Conservation (phyloP, 2,797 vertebrate species). For the Muscicapa comitata region DNA sequence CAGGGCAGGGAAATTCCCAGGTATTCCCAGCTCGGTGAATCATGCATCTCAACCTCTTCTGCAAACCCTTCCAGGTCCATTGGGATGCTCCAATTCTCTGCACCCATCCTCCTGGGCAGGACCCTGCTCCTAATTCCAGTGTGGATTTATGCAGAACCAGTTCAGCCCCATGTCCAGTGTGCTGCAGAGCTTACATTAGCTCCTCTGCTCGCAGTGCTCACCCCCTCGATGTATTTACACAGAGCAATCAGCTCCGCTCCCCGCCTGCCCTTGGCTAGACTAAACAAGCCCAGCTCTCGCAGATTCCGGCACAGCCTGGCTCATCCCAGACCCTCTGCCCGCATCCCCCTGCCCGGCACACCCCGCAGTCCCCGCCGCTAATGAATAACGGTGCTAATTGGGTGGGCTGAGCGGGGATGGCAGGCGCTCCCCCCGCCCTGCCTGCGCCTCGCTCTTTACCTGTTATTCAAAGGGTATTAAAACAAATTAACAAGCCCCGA, state of each 20-base stretch:
- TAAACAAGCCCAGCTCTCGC: conserved; percentile 41
- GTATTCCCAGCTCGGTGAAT: background rate
- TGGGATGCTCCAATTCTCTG: background rate
- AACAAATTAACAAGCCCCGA: conserved; percentile 54
- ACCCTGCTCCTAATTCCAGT: background rate
- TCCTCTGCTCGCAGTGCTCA: conserved; percentile 21
- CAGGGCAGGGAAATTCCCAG: background rate
- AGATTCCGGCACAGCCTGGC: background rate
- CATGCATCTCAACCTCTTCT: background rate
- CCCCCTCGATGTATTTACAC: conserved; percentile 47
- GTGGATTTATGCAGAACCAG: background rate
- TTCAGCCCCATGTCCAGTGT: background rate
- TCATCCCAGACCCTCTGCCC: background rate
- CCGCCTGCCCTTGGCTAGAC: conserved; percentile 36
- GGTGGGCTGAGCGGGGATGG: conserved; percentile 23
- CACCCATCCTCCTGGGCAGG: background rate
- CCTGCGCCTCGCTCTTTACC: conserved; percentile 22
- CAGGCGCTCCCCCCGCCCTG: conserved; percentile 14
- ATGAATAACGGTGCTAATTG: conserved; percentile 42
- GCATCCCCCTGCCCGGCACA: background rate
- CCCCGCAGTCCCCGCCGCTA: fast-evolving
- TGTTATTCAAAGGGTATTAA: conserved; percentile 50
- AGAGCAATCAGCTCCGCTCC: background rate
- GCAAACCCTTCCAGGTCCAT: background rate
- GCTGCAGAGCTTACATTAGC: background rate